These are phyloP conservation scores for Columba janthina DNA, from an alignment of 2,113 vertebrate species.

Conservation along the genomic window DNA sequence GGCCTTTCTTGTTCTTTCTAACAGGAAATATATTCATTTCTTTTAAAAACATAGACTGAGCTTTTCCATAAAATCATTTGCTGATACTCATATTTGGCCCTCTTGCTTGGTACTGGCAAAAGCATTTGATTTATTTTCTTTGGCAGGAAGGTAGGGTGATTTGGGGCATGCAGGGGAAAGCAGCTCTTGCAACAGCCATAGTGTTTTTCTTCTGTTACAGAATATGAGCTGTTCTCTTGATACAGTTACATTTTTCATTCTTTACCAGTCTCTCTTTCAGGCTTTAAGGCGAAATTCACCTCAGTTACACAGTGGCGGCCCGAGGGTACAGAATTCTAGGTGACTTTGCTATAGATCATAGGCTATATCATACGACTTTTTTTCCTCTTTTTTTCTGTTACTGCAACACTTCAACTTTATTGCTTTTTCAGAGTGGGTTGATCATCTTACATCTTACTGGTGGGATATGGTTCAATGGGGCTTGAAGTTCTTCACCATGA, in stretches of 20 bases:
- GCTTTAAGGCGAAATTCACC: background rate
- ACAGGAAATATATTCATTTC: background rate
- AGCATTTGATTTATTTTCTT: constrained; percentile 30
- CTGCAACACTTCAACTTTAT: background rate
- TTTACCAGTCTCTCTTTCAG: background rate
- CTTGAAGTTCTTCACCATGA: background rate
- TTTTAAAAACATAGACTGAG: background rate
- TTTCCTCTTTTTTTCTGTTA: background rate
- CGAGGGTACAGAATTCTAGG: background rate
- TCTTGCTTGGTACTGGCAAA: background rate
- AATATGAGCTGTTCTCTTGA: background rate
- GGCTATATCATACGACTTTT: background rate
- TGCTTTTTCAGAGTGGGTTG: background rate
- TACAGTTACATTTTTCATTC: background rate
- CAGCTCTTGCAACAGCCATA: background rate
- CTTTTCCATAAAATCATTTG: constrained; percentile 41
- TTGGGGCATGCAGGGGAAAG: constrained; percentile 30
- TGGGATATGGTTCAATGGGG: background rate
- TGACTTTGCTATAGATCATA: background rate
- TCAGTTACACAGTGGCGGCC: background rate
- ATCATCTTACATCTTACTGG: background rate
- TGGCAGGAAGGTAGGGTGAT: constrained; percentile 23
- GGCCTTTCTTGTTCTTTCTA: background rate
- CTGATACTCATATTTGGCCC: constrained; percentile 8
- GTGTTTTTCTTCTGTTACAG: background rate